phyloP scores from a whole-genome alignment of 1,140 invertebrate genomes.

The Megalonaias nervosa region DNA sequence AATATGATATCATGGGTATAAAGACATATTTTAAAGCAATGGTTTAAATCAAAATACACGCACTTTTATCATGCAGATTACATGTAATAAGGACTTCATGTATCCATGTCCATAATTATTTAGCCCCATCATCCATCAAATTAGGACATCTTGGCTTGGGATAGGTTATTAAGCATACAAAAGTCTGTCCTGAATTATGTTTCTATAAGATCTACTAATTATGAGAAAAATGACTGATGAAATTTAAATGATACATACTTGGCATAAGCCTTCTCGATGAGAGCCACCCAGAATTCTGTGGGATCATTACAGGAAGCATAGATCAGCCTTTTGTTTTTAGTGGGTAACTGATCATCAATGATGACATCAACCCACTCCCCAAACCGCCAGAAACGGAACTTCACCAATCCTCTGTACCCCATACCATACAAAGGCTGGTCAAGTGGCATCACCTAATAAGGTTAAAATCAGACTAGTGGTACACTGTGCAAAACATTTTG shows the following conservation, averaged over 20 bases:
- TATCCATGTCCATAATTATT: too few species aligned
- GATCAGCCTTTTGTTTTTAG: slow-evolving; percentile 54
- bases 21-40: too few species aligned
- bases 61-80: too few species aligned
- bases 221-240: too few species aligned
- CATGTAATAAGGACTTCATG: too few species aligned
- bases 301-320: slow-evolving; percentile 59
- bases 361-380: slow-evolving; percentile 83
- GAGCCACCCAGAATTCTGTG: slow-evolving; percentile 93
- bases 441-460: slow-evolving; percentile 36
- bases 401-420: slow-evolving; percentile 68
- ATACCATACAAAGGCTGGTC: slow-evolving; percentile 53
- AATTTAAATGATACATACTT: slow-evolving; percentile 44
- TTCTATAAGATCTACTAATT: too few species aligned
- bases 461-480: slow-evolving; percentile 70
- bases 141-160: too few species aligned
- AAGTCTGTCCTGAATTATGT: too few species aligned
- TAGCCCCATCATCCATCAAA: too few species aligned
- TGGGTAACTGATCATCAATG: slow-evolving; percentile 82
- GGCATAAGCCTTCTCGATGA: slow-evolving; percentile 91
- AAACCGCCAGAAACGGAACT: slow-evolving; percentile 84
- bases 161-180: too few species aligned
- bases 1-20: too few species aligned
- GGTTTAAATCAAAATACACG: too few species aligned
- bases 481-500: neutral